A percentile compares a stretch with the other conserved stretches of the same genome.
Evolutionary conservation across 1,140 invertebrate genomes (phyloP).

Genomic region (Drosophila subobscura): DNA sequence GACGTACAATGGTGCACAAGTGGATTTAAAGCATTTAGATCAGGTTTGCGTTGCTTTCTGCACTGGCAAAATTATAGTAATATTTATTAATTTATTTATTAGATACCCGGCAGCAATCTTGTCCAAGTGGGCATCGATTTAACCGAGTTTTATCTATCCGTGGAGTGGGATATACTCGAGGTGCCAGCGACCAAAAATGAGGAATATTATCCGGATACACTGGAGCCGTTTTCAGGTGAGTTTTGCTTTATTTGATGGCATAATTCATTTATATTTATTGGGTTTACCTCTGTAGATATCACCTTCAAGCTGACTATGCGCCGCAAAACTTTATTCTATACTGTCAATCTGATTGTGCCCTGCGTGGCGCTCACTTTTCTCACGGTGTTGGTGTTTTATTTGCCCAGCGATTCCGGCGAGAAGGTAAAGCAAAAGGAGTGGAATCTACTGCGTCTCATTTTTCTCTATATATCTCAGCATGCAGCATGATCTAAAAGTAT

Average conservation of each 20-base stretch:
- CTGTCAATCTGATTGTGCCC: conserved; percentile 95
- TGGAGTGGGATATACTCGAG: conserved; percentile 97
- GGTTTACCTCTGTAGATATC: conserved; percentile 91
- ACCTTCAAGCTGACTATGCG: conserved; percentile 98
- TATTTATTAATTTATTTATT: too few species aligned
- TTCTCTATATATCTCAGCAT: neutral
- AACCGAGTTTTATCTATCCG: conserved; percentile 95
- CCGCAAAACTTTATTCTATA: conserved; percentile 95
- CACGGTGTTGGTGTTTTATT: conserved; percentile 97
- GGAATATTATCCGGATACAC: conserved; percentile 95
- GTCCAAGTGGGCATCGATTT: conserved; percentile 94
- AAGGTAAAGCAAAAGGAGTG: conserved; percentile 86
- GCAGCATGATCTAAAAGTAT: too few species aligned
- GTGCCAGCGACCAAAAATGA: conserved; percentile 94
- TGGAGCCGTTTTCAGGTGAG: conserved; percentile 91
- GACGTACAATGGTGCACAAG: conserved; percentile 96
- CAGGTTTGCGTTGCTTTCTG: conserved; percentile 84
- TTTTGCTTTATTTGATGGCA: neutral
- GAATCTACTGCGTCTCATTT: neutral
- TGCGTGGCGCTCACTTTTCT: conserved; percentile 96
- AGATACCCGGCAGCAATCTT: conserved; percentile 89
- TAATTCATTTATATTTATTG: neutral
- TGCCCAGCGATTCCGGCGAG: conserved; percentile 97
- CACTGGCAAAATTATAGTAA: too few species aligned
- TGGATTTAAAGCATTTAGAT: conserved; percentile 93